These are phyloP conservation scores for Polyommatus iphigenia DNA, from an alignment of 2,888 invertebrate genomes.

Conservation along the genomic window DNA sequence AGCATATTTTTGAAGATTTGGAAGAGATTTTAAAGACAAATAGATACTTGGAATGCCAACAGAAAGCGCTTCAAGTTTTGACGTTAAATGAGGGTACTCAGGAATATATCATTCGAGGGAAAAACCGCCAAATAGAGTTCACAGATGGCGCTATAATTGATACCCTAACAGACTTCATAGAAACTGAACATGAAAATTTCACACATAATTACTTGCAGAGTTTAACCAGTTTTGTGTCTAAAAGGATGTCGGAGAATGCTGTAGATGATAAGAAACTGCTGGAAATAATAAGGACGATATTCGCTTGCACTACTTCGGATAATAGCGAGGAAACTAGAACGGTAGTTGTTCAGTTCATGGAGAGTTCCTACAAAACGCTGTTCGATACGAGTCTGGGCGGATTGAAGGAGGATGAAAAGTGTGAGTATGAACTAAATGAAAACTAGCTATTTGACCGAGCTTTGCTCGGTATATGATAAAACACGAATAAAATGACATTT, in stretches of 20 bases:
- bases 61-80: slow-evolving; percentile 59
- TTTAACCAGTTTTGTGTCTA: slow-evolving; percentile 50
- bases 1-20: slow-evolving; percentile 46
- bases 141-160: slow-evolving; percentile 47
- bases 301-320: slow-evolving; percentile 55
- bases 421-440: too few relatives aligned
- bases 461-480: too few relatives aligned
- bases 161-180: slow-evolving; percentile 50
- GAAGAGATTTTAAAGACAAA: slow-evolving; percentile 48
- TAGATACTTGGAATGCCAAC: slow-evolving; percentile 58
- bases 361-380: slow-evolving; percentile 46
- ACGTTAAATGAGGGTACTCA: slow-evolving; percentile 54
- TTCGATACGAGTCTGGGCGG: slow-evolving; percentile 40
- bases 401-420: slow-evolving; percentile 47
- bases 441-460: too few relatives aligned
- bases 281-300: slow-evolving; percentile 51
- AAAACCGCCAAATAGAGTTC: slow-evolving; percentile 40
- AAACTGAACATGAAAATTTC: slow-evolving; percentile 57
- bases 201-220: slow-evolving; percentile 60
- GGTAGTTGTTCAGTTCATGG: slow-evolving; percentile 55
- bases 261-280: slow-evolving; percentile 42
- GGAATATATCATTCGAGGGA: slow-evolving; percentile 47
- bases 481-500: too few relatives aligned
- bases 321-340: slow-evolving; percentile 51
- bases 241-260: slow-evolving; percentile 40